A percentile compares a stretch with the other conserved stretches of the same genome.
phyloP scores from a whole-genome alignment of 2,797 vertebrate genomes.

The Esox masquinongy region DNA sequence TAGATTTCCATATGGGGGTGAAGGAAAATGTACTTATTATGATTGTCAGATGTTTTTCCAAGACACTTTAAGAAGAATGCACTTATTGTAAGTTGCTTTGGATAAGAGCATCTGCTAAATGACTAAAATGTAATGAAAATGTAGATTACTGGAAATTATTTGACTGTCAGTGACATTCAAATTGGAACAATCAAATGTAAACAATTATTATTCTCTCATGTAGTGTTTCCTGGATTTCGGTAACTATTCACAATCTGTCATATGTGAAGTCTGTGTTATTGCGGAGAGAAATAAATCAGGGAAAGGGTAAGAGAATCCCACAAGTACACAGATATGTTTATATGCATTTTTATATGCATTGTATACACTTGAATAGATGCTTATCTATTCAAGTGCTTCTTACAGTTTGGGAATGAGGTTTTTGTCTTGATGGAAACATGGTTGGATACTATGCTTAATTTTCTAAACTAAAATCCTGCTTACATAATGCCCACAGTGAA shows the following conservation, averaged over 20 bases:
- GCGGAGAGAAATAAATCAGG: neutral
- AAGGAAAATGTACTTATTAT: too few species aligned
- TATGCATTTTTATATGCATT: neutral
- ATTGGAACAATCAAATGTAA: constrained; percentile 1
- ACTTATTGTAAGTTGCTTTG: too few species aligned
- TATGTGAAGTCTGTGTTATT: neutral
- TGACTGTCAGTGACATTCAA: neutral
- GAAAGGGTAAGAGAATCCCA: neutral
- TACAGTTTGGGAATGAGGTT: neutral
- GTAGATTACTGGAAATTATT: neutral
- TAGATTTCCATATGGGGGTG: too few species aligned
- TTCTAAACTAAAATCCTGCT: neutral
- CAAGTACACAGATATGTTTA: neutral
- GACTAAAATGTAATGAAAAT: neutral
- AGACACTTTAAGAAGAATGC: too few species aligned
- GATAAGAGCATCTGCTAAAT: too few species aligned
- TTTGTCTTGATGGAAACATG: neutral
- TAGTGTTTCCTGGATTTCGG: neutral
- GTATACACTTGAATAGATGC: constrained; percentile 10
- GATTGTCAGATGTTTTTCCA: too few species aligned
- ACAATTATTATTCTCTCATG: neutral
- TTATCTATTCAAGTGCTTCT: constrained; percentile 2
- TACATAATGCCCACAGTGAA: neutral
- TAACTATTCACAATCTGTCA: neutral
- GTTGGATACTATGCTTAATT: neutral